Conservation (phyloP, 2,888 invertebrate genomes). For the Drosophila diplacantha region DNA sequence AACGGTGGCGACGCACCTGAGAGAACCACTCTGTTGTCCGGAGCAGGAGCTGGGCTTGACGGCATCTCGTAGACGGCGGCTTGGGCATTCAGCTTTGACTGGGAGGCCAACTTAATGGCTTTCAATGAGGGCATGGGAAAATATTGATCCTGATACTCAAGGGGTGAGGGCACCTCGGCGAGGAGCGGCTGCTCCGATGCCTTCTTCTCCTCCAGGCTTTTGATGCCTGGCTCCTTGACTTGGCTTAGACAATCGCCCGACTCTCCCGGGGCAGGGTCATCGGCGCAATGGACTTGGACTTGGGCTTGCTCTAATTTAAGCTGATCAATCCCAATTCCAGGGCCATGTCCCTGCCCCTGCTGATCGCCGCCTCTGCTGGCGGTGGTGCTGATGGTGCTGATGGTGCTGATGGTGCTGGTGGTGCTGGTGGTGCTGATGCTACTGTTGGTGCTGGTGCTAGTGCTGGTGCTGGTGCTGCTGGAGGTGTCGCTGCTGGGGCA, state of each 20-base stretch:
- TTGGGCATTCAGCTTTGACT: constrained; percentile 21
- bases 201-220: not conserved
- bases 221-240: not conserved
- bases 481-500: not conserved
- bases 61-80: constrained; percentile 15
- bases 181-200: not conserved
- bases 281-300: constrained; percentile 15
- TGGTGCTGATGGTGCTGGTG: constrained; percentile 1
- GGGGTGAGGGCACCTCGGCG: not conserved
- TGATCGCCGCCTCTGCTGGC: constrained; percentile 10
- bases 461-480: constrained; percentile 1
- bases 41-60: fast-evolving
- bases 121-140: constrained; percentile 6
- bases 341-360: constrained; percentile 22
- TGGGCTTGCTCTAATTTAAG: not conserved
- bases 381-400: not conserved
- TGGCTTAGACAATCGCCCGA: constrained; percentile 22
- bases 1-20: not conserved
- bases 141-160: not conserved
- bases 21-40: not conserved
- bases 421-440: constrained; percentile 5
- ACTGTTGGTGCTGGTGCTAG: constrained; percentile 1
- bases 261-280: constrained; percentile 11
- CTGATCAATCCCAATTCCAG: constrained; percentile 8
- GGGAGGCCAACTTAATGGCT: constrained; percentile 10